phyloP scores from a whole-genome alignment of 2,797 vertebrate species.

The Mallotus villosus region DNA sequence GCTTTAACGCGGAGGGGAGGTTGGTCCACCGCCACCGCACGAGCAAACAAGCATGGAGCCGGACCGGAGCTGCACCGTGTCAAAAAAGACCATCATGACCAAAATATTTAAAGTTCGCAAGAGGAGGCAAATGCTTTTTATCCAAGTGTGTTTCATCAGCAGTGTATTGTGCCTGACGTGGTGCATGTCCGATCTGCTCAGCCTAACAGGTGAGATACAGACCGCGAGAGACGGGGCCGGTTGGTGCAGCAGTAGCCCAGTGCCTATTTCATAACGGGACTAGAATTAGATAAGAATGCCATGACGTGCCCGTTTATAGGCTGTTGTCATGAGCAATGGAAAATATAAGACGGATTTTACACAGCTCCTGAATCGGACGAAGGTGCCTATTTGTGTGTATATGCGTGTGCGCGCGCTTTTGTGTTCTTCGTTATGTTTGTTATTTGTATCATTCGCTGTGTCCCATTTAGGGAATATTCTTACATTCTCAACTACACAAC shows the following conservation, averaged over 20 bases:
- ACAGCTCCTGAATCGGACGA: not conserved
- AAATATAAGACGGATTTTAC: not conserved
- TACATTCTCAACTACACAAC: not conserved
- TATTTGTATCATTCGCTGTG: not conserved
- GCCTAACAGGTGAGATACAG: slow-evolving; percentile 50
- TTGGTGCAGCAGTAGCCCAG: not conserved
- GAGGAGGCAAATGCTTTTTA: slow-evolving; percentile 60
- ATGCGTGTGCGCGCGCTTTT: not conserved
- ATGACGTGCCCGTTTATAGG: not conserved
- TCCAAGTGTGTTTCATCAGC: slow-evolving; percentile 60
- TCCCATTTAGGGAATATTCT: not conserved
- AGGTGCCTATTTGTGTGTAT: slow-evolving; percentile 8
- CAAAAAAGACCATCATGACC: slow-evolving; percentile 49
- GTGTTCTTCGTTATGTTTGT: slow-evolving; percentile 3
- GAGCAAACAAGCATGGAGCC: slow-evolving; percentile 35
- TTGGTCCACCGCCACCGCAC: not conserved
- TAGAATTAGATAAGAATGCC: slow-evolving; percentile 1
- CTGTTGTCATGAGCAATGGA: not conserved
- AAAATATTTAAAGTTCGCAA: slow-evolving; percentile 62
- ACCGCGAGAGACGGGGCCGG: not conserved
- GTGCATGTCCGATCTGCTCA: slow-evolving; percentile 56
- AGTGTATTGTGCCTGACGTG: slow-evolving; percentile 56
- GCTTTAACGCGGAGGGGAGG: slow-evolving; percentile 8
- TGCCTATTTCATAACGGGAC: not conserved
- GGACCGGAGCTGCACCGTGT: slow-evolving; percentile 31